A percentile compares a stretch with the other conserved stretches of the same genome.
These are phyloP conservation scores for Leucophora obtusa DNA, from an alignment of 2,888 invertebrate species.

Conservation along the genomic window DNA sequence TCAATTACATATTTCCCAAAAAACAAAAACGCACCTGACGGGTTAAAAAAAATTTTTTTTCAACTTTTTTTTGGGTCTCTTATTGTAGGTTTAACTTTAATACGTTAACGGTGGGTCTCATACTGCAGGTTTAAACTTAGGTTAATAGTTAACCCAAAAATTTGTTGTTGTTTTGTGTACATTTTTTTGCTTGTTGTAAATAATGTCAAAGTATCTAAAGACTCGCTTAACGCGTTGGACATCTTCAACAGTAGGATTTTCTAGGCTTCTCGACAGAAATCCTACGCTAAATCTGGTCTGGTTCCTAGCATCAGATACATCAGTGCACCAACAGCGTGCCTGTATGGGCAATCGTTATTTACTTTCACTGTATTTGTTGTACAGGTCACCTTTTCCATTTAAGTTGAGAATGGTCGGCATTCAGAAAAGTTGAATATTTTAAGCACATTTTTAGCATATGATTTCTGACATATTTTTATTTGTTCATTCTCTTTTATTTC, in stretches of 20 bases:
- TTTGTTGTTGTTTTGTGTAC: too few species aligned
- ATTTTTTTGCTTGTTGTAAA: too few species aligned
- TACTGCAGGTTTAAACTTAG: too few species aligned
- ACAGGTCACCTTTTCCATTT: conserved; percentile 6
- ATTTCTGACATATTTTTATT: conserved; percentile 13
- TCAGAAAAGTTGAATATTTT: conserved; percentile 25
- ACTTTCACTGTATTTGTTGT: conserved; percentile 1
- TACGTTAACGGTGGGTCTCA: too few species aligned
- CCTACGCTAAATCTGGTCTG: conserved; percentile 9
- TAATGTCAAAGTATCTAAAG: too few species aligned
- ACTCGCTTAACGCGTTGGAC: too few species aligned
- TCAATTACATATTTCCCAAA: too few species aligned
- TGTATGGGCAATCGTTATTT: conserved; percentile 24
- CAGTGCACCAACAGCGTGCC: conserved; percentile 21
- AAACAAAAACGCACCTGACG: too few species aligned
- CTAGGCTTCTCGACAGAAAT: conserved; percentile 9
- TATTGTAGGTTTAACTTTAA: too few species aligned
- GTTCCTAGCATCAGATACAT: conserved; percentile 24
- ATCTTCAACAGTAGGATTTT: conserved; percentile 25
- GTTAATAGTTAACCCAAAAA: too few species aligned
- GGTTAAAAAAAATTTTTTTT: too few species aligned
- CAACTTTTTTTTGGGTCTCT: too few species aligned
- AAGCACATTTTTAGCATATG: conserved; percentile 21
- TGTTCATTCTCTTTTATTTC: conserved; percentile 49
- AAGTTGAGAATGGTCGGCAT: conserved; percentile 21